These are phyloP conservation scores for Meganola albula DNA, from an alignment of 2,888 invertebrate species.

Conservation along the genomic window DNA sequence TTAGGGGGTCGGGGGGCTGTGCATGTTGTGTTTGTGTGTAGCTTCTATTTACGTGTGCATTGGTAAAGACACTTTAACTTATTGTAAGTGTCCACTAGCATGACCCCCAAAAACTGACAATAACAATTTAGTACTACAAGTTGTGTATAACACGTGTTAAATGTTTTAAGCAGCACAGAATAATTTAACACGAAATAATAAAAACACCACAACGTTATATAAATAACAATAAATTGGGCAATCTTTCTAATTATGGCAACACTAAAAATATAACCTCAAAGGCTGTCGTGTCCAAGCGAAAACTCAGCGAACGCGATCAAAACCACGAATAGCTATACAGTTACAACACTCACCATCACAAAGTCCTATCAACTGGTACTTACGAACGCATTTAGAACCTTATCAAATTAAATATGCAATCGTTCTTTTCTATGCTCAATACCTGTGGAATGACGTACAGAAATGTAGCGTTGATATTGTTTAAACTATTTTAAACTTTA, in stretches of 20 bases:
- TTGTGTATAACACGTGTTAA: no score
- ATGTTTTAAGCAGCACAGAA: no score
- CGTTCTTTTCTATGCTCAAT: constrained; percentile 37
- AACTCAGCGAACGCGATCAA: constrained; percentile 52
- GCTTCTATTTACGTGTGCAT: no score
- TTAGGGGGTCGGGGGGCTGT: no score
- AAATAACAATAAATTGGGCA: constrained; percentile 26
- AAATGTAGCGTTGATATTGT: constrained; percentile 28
- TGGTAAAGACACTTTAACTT: no score
- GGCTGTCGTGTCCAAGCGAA: constrained; percentile 58
- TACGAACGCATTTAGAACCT: constrained; percentile 39
- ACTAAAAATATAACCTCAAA: constrained; percentile 63
- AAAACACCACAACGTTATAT: no score
- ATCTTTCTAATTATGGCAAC: constrained; percentile 45
- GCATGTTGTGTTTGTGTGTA: no score
- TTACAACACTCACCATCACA: constrained; percentile 34
- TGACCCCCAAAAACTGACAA: no score
- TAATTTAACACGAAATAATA: no score
- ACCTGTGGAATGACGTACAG: constrained; percentile 29
- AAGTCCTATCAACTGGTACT: constrained; percentile 34
- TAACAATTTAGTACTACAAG: no score
- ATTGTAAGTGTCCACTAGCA: no score
- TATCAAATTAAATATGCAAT: constrained; percentile 38
- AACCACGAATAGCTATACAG: constrained; percentile 42
- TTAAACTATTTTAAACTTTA: constrained; percentile 31